Evolutionary conservation across 2,888 invertebrate genomes (phyloP).

Genomic region (Cephus nigrinus): DNA sequence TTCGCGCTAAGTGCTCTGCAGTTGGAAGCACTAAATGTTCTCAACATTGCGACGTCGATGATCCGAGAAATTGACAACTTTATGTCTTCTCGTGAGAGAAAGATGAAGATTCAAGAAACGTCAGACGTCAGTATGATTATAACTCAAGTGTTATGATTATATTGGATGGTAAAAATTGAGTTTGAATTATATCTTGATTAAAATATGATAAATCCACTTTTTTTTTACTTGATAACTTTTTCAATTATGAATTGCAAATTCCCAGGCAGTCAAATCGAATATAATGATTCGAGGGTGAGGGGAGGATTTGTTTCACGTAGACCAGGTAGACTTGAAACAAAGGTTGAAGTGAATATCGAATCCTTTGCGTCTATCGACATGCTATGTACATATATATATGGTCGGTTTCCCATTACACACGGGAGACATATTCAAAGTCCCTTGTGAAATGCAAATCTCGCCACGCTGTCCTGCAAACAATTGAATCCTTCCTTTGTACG

Average conservation of each 20-base stretch:
- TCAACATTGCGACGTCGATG: not conserved
- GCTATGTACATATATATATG: not conserved
- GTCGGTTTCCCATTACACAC: not conserved
- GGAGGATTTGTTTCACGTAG: not conserved
- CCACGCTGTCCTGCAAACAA: not conserved
- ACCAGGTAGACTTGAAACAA: not conserved
- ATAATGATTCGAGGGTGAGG: not conserved
- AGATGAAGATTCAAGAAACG: not conserved
- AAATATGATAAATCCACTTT: not conserved
- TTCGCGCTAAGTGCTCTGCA: not conserved
- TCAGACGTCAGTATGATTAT: not conserved
- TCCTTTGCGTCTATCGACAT: not conserved
- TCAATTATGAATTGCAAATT: not conserved
- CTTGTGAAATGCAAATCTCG: conserved; percentile 1
- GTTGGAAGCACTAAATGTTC: not conserved
- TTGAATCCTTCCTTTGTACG: conserved; percentile 1
- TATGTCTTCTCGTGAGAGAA: not conserved
- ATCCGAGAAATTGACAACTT: not conserved
- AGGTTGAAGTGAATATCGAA: not conserved
- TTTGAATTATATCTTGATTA: not conserved
- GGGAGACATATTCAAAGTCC: not conserved
- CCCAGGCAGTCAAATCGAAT: not conserved
- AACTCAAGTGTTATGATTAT: not conserved
- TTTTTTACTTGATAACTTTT: not conserved
- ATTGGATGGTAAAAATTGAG: not conserved